Conservation (phyloP, 1,140 invertebrate species). For the Lineus longissimus region DNA sequence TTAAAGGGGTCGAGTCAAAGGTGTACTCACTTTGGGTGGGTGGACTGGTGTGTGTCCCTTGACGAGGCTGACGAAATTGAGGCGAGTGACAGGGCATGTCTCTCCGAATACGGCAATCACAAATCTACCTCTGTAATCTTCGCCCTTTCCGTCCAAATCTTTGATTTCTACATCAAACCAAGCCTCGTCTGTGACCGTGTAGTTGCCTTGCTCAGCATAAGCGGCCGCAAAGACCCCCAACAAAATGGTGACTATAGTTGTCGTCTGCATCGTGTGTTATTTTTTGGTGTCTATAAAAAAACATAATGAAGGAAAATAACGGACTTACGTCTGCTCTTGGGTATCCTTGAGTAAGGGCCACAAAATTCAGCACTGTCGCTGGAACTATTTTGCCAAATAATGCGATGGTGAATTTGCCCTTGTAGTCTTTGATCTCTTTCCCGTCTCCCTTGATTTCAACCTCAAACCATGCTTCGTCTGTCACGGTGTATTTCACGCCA, state of each 20-base stretch:
- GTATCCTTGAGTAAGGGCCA: conserved; percentile 42
- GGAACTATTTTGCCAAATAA: conserved; percentile 53
- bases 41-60: neutral
- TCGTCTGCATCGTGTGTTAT: neutral
- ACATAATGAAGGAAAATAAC: neutral
- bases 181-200: conserved; percentile 30
- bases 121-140: conserved; percentile 26
- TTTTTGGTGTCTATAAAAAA: neutral
- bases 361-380: conserved; percentile 52
- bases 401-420: conserved; percentile 39
- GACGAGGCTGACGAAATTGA: conserved; percentile 31
- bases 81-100: conserved; percentile 35
- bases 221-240: neutral
- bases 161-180: conserved; percentile 30
- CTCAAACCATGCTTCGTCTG: conserved; percentile 43
- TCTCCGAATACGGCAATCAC: conserved; percentile 40
- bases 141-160: conserved; percentile 23
- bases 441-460: conserved; percentile 33
- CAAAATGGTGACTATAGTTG: neutral
- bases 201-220: neutral
- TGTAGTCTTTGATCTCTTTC: conserved; percentile 35
- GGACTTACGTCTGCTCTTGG: conserved; percentile 33
- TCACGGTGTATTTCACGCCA: conserved; percentile 37
- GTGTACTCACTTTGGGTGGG: neutral
- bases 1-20: too few species aligned